Evolutionary conservation across 2,113 vertebrate genomes (phyloP).

Genomic region (Plecturocebus donacophilus): DNA sequence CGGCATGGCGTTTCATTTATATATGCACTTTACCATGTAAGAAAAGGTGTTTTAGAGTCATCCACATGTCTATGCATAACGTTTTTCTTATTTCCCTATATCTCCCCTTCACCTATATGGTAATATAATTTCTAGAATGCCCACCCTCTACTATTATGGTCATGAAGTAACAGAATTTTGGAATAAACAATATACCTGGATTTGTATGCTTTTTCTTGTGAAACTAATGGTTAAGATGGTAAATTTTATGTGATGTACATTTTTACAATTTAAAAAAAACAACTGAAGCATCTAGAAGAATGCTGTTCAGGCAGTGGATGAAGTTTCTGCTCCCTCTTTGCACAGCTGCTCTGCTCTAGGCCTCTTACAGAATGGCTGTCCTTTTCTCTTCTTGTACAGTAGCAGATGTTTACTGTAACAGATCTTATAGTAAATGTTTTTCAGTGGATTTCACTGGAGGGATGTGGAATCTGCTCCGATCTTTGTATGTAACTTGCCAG

Average conservation of each 20-base stretch:
- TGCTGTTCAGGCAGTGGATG: neutral
- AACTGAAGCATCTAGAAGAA: neutral
- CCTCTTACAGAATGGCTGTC: neutral
- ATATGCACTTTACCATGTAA: neutral
- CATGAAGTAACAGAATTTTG: neutral
- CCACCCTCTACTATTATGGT: neutral
- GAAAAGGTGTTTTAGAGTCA: neutral
- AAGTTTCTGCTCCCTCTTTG: neutral
- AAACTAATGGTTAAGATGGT: neutral
- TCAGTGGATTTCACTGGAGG: neutral
- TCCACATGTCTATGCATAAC: neutral
- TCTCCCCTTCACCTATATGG: neutral
- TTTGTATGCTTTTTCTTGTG: neutral
- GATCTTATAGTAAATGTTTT: neutral
- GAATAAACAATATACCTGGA: neutral
- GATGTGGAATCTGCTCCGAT: slow-evolving; percentile 30
- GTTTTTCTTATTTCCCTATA: neutral
- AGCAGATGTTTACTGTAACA: too few species aligned
- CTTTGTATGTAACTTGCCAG: neutral
- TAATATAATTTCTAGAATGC: neutral
- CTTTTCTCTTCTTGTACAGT: neutral
- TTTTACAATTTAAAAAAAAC: neutral
- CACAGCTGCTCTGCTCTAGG: neutral
- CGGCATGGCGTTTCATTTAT: neutral
- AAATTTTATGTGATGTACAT: neutral